These are phyloP conservation scores for Mesocricetus auratus DNA, from an alignment of 2,113 vertebrate genomes.

Conservation along the genomic window DNA sequence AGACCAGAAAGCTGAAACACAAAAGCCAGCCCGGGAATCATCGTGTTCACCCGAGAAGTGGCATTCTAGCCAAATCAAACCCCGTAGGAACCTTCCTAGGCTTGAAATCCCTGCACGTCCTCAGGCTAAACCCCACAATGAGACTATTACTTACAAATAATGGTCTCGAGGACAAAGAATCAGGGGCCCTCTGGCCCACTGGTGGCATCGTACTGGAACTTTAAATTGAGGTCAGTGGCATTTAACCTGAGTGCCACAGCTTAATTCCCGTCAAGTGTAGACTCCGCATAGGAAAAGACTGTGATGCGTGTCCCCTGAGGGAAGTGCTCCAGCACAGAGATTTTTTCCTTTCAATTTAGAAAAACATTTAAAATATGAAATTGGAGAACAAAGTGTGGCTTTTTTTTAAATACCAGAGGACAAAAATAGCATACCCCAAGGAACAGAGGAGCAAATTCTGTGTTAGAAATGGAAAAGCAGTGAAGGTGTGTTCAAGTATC, in stretches of 20 bases:
- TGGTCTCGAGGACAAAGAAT: neutral
- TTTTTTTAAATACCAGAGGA: neutral
- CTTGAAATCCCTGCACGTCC: neutral
- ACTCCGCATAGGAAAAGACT: neutral
- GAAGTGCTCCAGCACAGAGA: neutral
- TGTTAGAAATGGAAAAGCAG: slow-evolving; percentile 1
- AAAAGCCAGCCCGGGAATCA: neutral
- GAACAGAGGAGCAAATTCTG: neutral
- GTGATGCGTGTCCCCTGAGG: neutral
- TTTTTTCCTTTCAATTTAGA: slow-evolving; percentile 50
- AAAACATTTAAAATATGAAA: slow-evolving; percentile 53
- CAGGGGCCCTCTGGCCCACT: neutral
- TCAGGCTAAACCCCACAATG: neutral
- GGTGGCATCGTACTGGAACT: neutral
- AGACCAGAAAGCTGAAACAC: neutral
- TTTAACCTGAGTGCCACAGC: neutral
- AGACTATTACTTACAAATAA: slow-evolving; percentile 24
- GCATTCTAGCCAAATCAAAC: neutral
- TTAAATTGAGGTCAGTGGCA: neutral
- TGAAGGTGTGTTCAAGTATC: neutral
- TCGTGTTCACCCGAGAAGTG: neutral
- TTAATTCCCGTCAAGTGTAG: slow-evolving; percentile 55
- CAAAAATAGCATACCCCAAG: neutral
- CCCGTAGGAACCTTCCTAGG: neutral
- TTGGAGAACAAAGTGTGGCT: neutral